phyloP scores from a whole-genome alignment of 2,888 invertebrate genomes.

The Drymonia ruficornis region DNA sequence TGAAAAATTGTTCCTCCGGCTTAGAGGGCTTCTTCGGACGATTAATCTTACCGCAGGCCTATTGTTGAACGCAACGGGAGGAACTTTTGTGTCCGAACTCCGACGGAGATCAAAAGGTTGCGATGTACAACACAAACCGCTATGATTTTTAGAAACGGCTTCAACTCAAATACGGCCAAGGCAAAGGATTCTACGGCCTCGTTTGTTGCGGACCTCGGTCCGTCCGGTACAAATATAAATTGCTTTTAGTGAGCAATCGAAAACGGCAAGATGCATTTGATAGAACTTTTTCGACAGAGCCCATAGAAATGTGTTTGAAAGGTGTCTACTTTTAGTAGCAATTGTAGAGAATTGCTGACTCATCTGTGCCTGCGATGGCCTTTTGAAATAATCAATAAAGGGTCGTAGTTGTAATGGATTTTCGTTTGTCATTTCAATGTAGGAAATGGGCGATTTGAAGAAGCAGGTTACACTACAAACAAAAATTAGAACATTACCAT shows the following conservation, averaged over 20 bases:
- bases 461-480: not conserved
- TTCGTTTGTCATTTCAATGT: not conserved
- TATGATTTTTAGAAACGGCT: constrained; percentile 61
- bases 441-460: not conserved
- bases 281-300: constrained; percentile 18
- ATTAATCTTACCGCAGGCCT: constrained; percentile 80
- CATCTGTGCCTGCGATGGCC: not conserved
- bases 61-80: constrained; percentile 73
- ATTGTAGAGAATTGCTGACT: not conserved
- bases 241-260: constrained; percentile 38
- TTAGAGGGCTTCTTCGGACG: constrained; percentile 73
- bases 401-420: not conserved
- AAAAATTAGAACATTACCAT: too few species aligned
- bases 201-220: constrained; percentile 8
- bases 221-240: constrained; percentile 30
- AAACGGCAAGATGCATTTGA: constrained; percentile 29
- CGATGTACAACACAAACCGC: constrained; percentile 50
- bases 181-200: constrained; percentile 22
- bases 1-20: constrained; percentile 79
- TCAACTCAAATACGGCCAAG: constrained; percentile 31
- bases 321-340: not conserved
- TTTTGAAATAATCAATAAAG: not conserved
- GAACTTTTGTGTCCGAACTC: constrained; percentile 77
- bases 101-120: constrained; percentile 74
- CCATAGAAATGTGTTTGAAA: constrained; percentile 20